Base-by-base conservation (phyloP, 2,888 invertebrate species). In the Synergus laeviventris region DNA sequence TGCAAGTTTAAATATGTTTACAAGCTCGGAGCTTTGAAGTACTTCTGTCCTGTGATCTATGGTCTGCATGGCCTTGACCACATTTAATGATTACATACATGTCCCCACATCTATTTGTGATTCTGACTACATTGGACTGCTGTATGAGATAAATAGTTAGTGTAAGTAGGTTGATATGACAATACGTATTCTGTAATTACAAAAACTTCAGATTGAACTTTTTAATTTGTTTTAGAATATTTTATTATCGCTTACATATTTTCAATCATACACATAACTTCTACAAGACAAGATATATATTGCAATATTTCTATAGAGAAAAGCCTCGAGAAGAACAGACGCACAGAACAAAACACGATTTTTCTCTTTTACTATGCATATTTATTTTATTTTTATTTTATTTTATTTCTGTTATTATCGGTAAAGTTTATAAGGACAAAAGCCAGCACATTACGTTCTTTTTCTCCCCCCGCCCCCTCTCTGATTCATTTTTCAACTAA, bases 1-100 rank as follows among this genome's bases (percentile, higher is more conserved):
- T 18, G 16, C n/a, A 61, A n/a, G 38, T 12, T 64, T 64, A 42
- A 64, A 39, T 62, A n/a, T 64, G 64, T 42, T 64, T 64, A 42
- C 38, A 42, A 21, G 21, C 21, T 21, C 56, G 3, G 11, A 9
- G 18, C 64, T 61, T 61, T 61, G 9, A 61, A 38, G 61, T 61
- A 14, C n/a, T 36, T 11, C 38, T n/a, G 38, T 38, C 9, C 4
- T 12, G 56, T 21, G 8, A 36, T 36, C 2, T n/a, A 38, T n/a
- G n/a, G 2, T 11, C 1, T 61, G 16, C 7, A 31, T 31, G 31
- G 4, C 61, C 61, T 61, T 61, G 36, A 38, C 61, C 61, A 61
- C 31, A 31, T 61, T 36, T 36, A 2, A 31, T 36, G n/a, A 61
- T 61, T 61, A 61, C 16, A 16, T 14, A 3, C 61, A 61, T 61